Conservation (phyloP, 2,888 invertebrate species). For the Orthosia gracilis region DNA sequence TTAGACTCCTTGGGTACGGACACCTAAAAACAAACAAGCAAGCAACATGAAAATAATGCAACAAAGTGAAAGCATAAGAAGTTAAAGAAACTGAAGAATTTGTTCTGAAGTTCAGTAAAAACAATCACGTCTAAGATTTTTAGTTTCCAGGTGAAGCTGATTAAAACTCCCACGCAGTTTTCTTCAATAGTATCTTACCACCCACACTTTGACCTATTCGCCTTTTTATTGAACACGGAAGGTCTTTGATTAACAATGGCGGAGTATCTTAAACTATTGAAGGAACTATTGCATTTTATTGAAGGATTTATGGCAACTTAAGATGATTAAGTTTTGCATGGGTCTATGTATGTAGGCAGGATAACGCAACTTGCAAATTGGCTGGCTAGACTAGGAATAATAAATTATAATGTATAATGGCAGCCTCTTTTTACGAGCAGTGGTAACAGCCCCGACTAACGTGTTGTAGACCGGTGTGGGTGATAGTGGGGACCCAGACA, state of each 20-base stretch:
- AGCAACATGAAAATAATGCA: no score
- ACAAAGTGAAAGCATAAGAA: not conserved
- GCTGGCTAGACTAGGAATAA: not conserved
- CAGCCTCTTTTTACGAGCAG: no score
- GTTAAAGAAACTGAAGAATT: not conserved
- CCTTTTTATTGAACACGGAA: not conserved
- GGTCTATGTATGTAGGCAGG: not conserved
- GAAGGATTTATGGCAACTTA: not conserved
- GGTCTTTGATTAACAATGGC: slow-evolving; percentile 1
- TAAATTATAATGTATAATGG: no score
- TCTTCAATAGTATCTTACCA: not conserved
- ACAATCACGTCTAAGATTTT: no score
- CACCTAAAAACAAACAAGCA: not conserved
- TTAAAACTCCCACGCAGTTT: slow-evolving; percentile 3
- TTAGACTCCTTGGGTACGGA: not conserved
- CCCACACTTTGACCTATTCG: not conserved
- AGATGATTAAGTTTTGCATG: not conserved
- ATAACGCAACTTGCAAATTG: not conserved
- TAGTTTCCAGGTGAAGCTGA: not conserved
- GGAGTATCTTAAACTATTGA: not conserved
- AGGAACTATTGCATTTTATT: no score
- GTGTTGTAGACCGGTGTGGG: no score
- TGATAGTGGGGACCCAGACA: no score
- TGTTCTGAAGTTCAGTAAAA: not conserved
- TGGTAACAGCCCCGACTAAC: no score